Evolutionary conservation across 2,113 vertebrate species (phyloP).

Genomic region (Rhegmatorhina hoffmannsi): DNA sequence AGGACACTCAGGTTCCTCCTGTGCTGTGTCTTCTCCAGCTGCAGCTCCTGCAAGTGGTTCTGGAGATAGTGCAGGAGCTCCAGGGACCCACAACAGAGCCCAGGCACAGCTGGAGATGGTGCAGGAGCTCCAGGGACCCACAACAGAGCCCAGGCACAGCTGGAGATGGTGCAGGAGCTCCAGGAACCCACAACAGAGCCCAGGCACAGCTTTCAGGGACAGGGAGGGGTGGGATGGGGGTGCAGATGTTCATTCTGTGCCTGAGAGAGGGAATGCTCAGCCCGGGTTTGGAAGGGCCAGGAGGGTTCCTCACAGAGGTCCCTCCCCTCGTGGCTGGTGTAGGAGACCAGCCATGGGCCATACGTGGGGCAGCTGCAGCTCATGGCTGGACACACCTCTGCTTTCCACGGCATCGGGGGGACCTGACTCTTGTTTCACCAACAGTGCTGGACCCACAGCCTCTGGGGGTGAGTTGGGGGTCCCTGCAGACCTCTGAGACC

Average conservation of each 20-base stretch:
- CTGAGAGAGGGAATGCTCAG: not conserved
- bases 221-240: not conserved
- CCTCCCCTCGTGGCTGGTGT: not conserved
- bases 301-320: accelerated
- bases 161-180: not conserved
- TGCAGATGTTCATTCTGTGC: accelerated
- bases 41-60: not conserved
- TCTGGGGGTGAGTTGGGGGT: not conserved
- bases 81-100: accelerated
- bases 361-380: not conserved
- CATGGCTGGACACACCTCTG: not conserved
- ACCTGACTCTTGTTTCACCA: not conserved
- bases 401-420: too few species aligned
- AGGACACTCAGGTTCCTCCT: accelerated
- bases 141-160: accelerated
- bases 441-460: not conserved
- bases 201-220: too few species aligned
- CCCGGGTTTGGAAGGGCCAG: not conserved
- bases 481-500: not conserved
- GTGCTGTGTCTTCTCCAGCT: not conserved
- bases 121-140: not conserved
- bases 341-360: accelerated
- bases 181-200: not conserved
- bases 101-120: not conserved
- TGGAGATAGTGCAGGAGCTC: not conserved